Conservation (phyloP, 2,888 invertebrate genomes). For the Pterostichus niger region DNA sequence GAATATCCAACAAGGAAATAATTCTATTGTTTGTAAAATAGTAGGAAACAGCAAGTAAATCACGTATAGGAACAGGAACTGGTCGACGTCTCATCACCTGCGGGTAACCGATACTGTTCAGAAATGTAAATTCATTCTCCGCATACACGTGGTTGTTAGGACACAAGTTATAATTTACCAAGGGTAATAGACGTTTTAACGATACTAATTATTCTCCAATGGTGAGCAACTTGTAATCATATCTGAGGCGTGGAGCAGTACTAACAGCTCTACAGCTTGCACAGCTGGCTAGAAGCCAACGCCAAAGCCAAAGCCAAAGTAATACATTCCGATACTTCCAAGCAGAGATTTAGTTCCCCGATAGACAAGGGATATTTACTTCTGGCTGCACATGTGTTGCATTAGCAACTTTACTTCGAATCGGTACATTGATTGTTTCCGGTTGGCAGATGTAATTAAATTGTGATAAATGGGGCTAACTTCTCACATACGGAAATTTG, state of each 20-base stretch:
- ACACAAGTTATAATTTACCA: slow-evolving; percentile 58
- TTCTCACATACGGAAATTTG: slow-evolving; percentile 39
- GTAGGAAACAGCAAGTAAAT: slow-evolving; percentile 35
- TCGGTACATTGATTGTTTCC: slow-evolving; percentile 43
- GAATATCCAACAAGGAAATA: neutral
- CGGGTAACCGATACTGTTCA: slow-evolving; percentile 25
- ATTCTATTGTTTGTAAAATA: slow-evolving; percentile 4
- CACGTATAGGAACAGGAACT: neutral
- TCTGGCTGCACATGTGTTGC: slow-evolving; percentile 31
- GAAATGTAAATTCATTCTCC: slow-evolving; percentile 40
- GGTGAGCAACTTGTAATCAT: slow-evolving; percentile 60
- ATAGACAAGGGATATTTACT: slow-evolving; percentile 39
- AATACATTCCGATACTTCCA: slow-evolving; percentile 21
- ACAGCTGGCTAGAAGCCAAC: slow-evolving; percentile 58
- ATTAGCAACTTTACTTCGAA: slow-evolving; percentile 38
- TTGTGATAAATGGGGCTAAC: slow-evolving; percentile 49
- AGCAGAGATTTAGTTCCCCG: slow-evolving; percentile 3
- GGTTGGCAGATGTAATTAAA: slow-evolving; percentile 49
- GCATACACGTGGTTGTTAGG: slow-evolving; percentile 28
- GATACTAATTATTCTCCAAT: slow-evolving; percentile 61
- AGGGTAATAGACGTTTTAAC: slow-evolving; percentile 61
- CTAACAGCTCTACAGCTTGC: neutral
- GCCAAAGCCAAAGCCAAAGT: slow-evolving; percentile 5
- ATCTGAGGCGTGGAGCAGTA: slow-evolving; percentile 32
- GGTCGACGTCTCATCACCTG: slow-evolving; percentile 16